Evolutionary conservation across 2,797 vertebrate genomes (phyloP).

Genomic region (Pristis pectinata): DNA sequence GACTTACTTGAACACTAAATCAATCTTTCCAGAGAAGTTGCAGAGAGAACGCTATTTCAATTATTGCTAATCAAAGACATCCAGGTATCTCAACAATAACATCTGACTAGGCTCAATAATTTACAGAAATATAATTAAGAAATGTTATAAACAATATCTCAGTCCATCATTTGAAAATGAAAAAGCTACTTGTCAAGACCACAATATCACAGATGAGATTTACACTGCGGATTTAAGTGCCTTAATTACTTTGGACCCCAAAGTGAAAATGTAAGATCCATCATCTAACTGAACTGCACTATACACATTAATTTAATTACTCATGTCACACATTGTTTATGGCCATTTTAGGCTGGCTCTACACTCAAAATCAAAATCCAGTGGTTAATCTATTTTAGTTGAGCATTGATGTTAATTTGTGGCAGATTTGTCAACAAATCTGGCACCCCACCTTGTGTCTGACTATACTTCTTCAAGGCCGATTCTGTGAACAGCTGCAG

Average conservation of each 20-base stretch:
- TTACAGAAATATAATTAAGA: background rate
- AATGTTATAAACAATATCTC: background rate
- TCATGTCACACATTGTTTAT: background rate
- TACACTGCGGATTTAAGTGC: background rate
- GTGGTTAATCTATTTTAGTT: background rate
- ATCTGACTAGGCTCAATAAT: background rate
- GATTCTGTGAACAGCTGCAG: background rate
- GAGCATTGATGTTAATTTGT: background rate
- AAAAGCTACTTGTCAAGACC: background rate
- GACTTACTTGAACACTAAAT: background rate
- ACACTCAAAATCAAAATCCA: background rate
- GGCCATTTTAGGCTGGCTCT: background rate
- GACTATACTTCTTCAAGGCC: background rate
- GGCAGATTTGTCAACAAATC: background rate
- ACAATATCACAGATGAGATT: background rate
- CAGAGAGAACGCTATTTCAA: background rate
- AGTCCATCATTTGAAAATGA: background rate
- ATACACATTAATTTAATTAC: background rate
- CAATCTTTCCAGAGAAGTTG: background rate
- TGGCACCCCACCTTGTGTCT: background rate
- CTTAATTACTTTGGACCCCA: background rate
- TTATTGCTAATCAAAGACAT: background rate
- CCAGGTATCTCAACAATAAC: background rate
- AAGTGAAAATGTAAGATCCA: slow-evolving; percentile 1
- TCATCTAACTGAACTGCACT: background rate